phyloP scores from a whole-genome alignment of 2,797 vertebrate genomes.

The Trematomus bernacchii region DNA sequence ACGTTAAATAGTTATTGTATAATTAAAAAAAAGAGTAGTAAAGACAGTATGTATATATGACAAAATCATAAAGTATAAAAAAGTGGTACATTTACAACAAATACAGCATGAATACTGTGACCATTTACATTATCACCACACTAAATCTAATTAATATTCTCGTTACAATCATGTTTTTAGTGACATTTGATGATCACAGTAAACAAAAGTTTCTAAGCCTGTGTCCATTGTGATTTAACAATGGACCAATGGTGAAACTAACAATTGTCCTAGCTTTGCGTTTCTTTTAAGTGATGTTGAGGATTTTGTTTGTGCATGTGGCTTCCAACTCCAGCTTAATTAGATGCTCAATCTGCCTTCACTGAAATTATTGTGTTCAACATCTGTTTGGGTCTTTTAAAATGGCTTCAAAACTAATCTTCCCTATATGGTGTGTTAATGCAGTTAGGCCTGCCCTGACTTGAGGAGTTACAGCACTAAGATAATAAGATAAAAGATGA shows the following conservation, averaged over 20 bases:
- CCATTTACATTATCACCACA: slow-evolving; percentile 19
- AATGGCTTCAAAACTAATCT: neutral
- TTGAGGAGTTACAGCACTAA: neutral
- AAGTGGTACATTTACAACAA: neutral
- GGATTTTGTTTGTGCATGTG: slow-evolving; percentile 4
- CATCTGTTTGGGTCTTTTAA: neutral
- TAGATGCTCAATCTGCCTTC: neutral
- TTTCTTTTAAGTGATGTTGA: slow-evolving; percentile 4
- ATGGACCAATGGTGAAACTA: neutral
- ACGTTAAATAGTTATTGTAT: neutral
- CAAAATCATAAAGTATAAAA: slow-evolving; percentile 11
- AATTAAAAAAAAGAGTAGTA: neutral
- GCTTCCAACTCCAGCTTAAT: neutral
- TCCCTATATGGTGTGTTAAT: neutral
- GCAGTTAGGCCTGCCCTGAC: neutral
- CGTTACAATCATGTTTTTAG: neutral
- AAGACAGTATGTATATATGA: neutral
- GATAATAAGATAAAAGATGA: slow-evolving; percentile 1
- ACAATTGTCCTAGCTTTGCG: neutral
- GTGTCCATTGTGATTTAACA: neutral
- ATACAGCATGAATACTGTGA: neutral
- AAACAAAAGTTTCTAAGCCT: neutral
- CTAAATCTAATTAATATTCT: slow-evolving; percentile 10
- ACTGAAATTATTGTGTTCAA: neutral
- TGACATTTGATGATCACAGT: slow-evolving; percentile 12